Conservation (phyloP, 2,797 vertebrate species). For the Propithecus perrieri region DNA sequence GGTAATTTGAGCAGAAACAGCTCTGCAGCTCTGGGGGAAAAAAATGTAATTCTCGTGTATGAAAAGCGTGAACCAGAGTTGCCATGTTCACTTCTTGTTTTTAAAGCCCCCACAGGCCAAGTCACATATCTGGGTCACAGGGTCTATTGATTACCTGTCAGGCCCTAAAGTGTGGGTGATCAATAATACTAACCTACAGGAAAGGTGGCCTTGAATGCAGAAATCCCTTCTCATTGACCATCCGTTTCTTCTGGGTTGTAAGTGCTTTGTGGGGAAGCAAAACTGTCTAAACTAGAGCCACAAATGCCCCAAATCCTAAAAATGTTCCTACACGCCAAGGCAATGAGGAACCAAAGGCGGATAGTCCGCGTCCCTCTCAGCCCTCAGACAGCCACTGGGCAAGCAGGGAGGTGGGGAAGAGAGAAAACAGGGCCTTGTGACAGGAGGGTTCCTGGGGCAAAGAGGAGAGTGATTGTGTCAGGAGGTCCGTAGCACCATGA, state of each 20-base stretch:
- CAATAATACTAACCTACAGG: slow-evolving; percentile 90
- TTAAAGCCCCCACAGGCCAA: slow-evolving; percentile 86
- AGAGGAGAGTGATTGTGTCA: slow-evolving; percentile 78
- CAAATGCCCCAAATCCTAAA: neutral
- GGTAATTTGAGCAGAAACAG: slow-evolving; percentile 81
- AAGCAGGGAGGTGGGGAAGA: slow-evolving; percentile 57
- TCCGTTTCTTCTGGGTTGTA: slow-evolving; percentile 56
- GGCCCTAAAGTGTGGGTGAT: slow-evolving; percentile 93
- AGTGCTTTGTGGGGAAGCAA: slow-evolving; percentile 53
- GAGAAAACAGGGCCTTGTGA: slow-evolving; percentile 61
- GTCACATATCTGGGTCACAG: slow-evolving; percentile 90
- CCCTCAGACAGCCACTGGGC: slow-evolving; percentile 57
- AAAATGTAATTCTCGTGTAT: slow-evolving; percentile 76
- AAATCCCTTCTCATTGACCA: slow-evolving; percentile 56
- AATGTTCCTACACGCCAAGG: neutral
- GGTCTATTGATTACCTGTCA: slow-evolving; percentile 97
- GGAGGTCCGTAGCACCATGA: slow-evolving; percentile 71
- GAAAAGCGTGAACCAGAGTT: slow-evolving; percentile 82
- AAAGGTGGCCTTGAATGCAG: slow-evolving; percentile 83
- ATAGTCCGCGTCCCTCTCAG: neutral
- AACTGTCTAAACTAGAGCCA: neutral
- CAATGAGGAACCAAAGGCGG: neutral
- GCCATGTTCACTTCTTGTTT: slow-evolving; percentile 87
- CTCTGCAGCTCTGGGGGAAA: slow-evolving; percentile 78
- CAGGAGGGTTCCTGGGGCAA: slow-evolving; percentile 71